Evolutionary conservation across 23 tunicate genomes (phyloP).

Genomic region (Botrylloides violaceus): DNA sequence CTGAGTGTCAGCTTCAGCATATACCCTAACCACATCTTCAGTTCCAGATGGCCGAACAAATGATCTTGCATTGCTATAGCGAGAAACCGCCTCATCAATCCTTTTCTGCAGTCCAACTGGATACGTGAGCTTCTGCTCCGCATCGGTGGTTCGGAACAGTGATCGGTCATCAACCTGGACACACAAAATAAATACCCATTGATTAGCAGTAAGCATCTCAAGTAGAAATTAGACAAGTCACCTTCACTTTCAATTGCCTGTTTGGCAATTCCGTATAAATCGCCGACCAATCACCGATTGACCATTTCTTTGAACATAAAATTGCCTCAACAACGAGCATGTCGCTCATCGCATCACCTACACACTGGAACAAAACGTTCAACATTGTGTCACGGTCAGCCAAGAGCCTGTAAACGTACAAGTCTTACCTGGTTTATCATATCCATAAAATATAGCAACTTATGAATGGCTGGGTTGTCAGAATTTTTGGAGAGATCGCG

Average conservation of each 20-base stretch:
- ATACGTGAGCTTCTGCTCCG: constrained; percentile 48
- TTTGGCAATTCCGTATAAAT: constrained; percentile 87
- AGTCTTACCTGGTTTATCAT: constrained; percentile 56
- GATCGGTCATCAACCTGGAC: constrained; percentile 72
- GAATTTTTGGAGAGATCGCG: constrained; percentile 1
- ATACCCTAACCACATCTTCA: constrained; percentile 95
- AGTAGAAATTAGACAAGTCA: constrained; percentile 9
- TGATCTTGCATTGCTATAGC: constrained; percentile 52
- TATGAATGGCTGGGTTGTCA: neutral
- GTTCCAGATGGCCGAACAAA: constrained; percentile 97
- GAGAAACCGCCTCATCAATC: constrained; percentile 50
- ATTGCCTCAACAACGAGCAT: constrained; percentile 95
- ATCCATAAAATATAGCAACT: constrained; percentile 29
- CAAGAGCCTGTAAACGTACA: too few species aligned
- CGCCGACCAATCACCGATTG: constrained; percentile 53
- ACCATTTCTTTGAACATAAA: constrained; percentile 42
- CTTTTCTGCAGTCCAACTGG: constrained; percentile 66
- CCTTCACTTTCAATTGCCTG: constrained; percentile 94
- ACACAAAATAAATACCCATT: neutral
- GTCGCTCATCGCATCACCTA: constrained; percentile 96
- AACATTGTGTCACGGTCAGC: neutral
- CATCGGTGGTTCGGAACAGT: constrained; percentile 57
- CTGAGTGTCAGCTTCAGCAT: constrained; percentile 94
- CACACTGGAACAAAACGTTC: constrained; percentile 41
- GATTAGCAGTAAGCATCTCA: neutral